A percentile compares a stretch with the other conserved stretches of the same genome.
Evolutionary conservation across 2,888 invertebrate species (phyloP).

Genomic region (Apocheima hispidaria): DNA sequence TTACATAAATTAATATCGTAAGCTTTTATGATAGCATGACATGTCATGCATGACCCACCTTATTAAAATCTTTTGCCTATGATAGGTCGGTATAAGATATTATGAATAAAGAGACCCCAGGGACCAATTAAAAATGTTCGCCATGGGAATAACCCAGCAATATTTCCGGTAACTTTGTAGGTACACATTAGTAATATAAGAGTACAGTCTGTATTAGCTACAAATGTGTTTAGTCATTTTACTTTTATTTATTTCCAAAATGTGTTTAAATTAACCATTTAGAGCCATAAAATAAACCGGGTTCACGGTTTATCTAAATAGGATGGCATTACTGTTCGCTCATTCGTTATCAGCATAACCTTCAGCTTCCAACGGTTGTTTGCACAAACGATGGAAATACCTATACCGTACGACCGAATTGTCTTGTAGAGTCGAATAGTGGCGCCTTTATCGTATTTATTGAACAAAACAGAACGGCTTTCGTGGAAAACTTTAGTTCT

Average conservation of each 20-base stretch:
- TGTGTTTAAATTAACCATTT: conserved; percentile 5
- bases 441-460: background rate
- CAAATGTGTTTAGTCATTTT: no score
- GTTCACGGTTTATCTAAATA: conserved; percentile 41
- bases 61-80: no score
- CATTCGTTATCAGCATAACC: conserved; percentile 61
- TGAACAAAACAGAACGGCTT: background rate
- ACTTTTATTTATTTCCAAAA: conserved; percentile 25
- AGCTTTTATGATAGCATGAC: background rate
- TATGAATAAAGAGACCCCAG: no score
- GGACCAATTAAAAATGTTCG: no score
- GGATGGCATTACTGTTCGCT: conserved; percentile 45
- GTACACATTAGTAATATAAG: no score
- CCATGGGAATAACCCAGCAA: no score
- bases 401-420: background rate
- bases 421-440: background rate
- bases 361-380: conserved; percentile 49
- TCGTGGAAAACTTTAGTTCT: background rate
- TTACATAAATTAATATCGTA: background rate
- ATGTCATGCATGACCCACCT: background rate
- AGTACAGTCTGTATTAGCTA: no score
- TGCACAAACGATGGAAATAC: conserved; percentile 38
- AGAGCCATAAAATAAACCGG: conserved; percentile 33
- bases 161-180: no score
- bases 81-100: no score